These are phyloP conservation scores for Drosophila pseudoobscura DNA, from an alignment of 1,140 invertebrate genomes.

Conservation along the genomic window DNA sequence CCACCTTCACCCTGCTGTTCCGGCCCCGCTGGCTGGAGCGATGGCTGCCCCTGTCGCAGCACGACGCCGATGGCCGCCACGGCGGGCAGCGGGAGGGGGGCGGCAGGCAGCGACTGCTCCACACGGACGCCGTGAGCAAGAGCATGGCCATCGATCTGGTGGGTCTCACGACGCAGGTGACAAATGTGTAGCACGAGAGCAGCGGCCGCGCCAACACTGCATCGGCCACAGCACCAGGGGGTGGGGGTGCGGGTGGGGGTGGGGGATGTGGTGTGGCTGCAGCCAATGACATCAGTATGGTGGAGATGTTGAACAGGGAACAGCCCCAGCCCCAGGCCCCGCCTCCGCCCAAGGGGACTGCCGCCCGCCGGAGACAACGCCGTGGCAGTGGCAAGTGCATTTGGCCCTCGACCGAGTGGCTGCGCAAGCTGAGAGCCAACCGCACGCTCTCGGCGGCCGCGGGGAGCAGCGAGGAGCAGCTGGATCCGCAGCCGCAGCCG, in stretches of 20 bases:
- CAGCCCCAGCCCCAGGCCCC: not conserved
- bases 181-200: conserved; percentile 82
- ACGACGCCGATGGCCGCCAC: conserved; percentile 64
- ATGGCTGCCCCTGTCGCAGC: conserved; percentile 85
- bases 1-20: conserved; percentile 91
- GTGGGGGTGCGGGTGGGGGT: not conserved
- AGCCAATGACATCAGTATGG: conserved; percentile 67
- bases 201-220: conserved; percentile 40
- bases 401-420: conserved; percentile 66
- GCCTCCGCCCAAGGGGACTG: not conserved
- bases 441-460: not conserved
- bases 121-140: conserved; percentile 76
- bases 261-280: conserved; percentile 43
- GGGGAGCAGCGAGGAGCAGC: conserved; percentile 17
- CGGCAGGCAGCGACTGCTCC: conserved; percentile 56
- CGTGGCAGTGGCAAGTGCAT: conserved; percentile 68
- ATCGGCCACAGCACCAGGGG: conserved; percentile 5
- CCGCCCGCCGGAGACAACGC: conserved; percentile 32
- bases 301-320: conserved; percentile 53
- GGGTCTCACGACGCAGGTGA: conserved; percentile 80
- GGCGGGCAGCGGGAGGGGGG: conserved; percentile 5
- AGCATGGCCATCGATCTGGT: conserved; percentile 78
- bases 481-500: conserved; percentile 1
- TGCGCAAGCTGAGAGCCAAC: conserved; percentile 53
- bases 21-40: conserved; percentile 85